Evolutionary conservation across 2,888 invertebrate species (phyloP).

Genomic region (Anagyrus pseudococci): DNA sequence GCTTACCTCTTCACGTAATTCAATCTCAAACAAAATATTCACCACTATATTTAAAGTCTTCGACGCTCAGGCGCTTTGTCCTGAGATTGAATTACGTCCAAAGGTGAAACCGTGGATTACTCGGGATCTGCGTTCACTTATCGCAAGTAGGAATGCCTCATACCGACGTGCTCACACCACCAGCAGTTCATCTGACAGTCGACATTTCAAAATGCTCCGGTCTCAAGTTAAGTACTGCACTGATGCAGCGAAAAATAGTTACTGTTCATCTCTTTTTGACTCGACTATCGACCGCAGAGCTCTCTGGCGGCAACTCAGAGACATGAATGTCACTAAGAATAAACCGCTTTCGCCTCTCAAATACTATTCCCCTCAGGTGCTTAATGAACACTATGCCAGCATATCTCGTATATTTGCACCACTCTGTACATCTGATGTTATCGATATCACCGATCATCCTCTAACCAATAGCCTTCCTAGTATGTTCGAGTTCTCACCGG

Average conservation of each 20-base stretch:
- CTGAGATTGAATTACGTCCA: neutral
- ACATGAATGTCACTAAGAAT: too few relatives aligned
- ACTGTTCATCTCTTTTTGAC: too few relatives aligned
- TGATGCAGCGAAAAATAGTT: too few relatives aligned
- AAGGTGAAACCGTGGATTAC: slow-evolving; percentile 3
- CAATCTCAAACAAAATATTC: too few relatives aligned
- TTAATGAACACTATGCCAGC: neutral
- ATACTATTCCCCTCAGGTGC: neutral
- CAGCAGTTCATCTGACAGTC: too few relatives aligned
- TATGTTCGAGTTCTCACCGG: neutral
- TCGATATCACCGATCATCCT: neutral
- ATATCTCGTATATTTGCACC: neutral
- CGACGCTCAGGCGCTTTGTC: neutral
- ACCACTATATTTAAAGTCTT: neutral
- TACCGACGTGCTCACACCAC: too few relatives aligned
- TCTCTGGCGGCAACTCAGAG: too few relatives aligned
- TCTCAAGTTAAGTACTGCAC: too few relatives aligned
- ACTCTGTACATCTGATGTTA: neutral
- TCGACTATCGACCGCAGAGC: too few relatives aligned
- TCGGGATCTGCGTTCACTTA: neutral
- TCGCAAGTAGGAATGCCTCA: neutral
- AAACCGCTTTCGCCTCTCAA: too few relatives aligned
- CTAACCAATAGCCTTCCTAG: neutral
- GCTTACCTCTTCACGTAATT: accelerated
- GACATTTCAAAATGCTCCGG: too few relatives aligned